Evolutionary conservation across 2,888 invertebrate species (phyloP).

Genomic region (Ecliptopera silaceata): DNA sequence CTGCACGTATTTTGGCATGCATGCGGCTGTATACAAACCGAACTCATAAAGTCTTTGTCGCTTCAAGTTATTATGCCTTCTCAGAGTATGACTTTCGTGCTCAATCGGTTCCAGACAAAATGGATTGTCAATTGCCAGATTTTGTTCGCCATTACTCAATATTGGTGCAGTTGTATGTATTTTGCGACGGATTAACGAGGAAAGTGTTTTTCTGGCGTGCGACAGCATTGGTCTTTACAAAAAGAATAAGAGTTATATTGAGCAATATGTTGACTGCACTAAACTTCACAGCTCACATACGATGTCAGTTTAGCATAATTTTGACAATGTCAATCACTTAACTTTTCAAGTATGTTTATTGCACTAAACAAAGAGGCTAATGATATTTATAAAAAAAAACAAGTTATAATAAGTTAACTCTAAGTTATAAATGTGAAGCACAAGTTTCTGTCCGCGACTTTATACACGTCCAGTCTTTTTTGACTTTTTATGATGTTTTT

Average conservation of each 20-base stretch:
- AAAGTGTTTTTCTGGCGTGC: conserved; percentile 31
- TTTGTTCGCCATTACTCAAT: conserved; percentile 16
- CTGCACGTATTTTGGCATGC: conserved; percentile 72
- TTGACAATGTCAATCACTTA: not conserved
- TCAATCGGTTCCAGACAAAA: conserved; percentile 58
- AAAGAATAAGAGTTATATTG: not conserved
- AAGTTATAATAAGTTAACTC: no score
- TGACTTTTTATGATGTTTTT: no score
- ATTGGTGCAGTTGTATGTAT: conserved; percentile 25
- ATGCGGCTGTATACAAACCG: conserved; percentile 70
- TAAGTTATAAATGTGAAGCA: no score
- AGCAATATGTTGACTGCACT: not conserved
- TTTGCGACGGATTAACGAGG: conserved; percentile 33
- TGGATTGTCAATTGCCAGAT: conserved; percentile 38
- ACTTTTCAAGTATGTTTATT: not conserved
- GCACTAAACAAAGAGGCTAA: no score
- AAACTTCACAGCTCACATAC: not conserved
- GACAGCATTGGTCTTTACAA: conserved; percentile 23
- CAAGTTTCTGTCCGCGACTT: no score
- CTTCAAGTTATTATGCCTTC: conserved; percentile 58
- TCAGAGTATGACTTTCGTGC: conserved; percentile 51
- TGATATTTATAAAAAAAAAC: no score
- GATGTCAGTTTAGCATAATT: not conserved
- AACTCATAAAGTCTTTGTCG: conserved; percentile 69
- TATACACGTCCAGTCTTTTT: no score